phyloP scores from a whole-genome alignment of 2,113 vertebrate species.

The Agelaius phoeniceus region DNA sequence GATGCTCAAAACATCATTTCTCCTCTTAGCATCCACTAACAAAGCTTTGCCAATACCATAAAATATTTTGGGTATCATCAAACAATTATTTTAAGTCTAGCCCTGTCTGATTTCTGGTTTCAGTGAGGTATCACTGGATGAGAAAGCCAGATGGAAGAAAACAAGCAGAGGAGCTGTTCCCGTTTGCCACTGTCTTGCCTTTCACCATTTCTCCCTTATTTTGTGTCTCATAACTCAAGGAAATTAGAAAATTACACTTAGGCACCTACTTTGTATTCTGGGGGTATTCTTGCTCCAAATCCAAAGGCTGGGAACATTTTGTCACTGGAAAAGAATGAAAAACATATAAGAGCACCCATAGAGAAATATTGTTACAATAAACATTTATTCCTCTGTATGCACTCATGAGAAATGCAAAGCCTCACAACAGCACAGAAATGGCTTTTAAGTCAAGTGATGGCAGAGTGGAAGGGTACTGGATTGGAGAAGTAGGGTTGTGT shows the following conservation, averaged over 20 bases:
- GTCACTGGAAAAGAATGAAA: slow-evolving; percentile 83
- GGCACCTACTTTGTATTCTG: slow-evolving; percentile 90
- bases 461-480: neutral
- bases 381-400: neutral
- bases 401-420: neutral
- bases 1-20: neutral
- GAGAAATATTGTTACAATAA: neutral
- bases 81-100: neutral
- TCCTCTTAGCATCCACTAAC: neutral
- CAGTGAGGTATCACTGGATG: neutral
- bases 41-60: neutral
- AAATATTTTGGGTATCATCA: neutral
- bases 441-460: neutral
- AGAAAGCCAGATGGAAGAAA: neutral
- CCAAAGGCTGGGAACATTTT: slow-evolving; percentile 99
- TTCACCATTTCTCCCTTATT: neutral
- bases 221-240: neutral
- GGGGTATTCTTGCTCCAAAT: slow-evolving; percentile 94
- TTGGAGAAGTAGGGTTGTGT: neutral
- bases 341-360: neutral
- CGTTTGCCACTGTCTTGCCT: neutral
- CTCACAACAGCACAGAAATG: neutral
- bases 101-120: neutral
- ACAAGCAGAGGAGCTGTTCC: neutral
- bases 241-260: slow-evolving; percentile 9